These are phyloP conservation scores for Xiphophorus birchmanni DNA, from an alignment of 2,797 vertebrate genomes.

Conservation along the genomic window DNA sequence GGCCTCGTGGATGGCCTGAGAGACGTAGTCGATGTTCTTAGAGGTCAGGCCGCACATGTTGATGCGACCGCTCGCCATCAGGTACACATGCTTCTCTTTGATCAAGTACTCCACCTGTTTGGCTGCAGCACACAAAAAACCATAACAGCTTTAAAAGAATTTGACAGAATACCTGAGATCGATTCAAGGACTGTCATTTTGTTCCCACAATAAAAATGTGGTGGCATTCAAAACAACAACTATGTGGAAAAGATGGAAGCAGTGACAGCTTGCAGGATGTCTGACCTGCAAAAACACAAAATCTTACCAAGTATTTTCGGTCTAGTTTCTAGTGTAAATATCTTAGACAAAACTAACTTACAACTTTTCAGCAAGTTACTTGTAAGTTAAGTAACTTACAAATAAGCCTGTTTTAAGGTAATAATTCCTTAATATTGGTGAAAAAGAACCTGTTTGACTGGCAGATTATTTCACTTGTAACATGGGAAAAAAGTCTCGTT, in stretches of 20 bases:
- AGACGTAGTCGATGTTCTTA: slow-evolving; percentile 95
- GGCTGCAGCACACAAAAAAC: slow-evolving; percentile 76
- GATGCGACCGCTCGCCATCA: slow-evolving; percentile 96
- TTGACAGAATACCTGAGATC: not conserved
- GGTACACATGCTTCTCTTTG: slow-evolving; percentile 94
- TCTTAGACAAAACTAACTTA: not conserved
- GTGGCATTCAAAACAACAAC: not conserved
- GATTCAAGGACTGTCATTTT: no score
- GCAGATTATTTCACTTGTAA: no score
- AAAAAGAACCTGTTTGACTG: no score
- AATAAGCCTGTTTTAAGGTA: no score
- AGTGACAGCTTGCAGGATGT: not conserved
- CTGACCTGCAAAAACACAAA: no score
- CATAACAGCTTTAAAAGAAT: not conserved
- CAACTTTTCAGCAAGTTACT: no score
- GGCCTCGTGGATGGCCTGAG: slow-evolving; percentile 92
- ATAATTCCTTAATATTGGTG: no score
- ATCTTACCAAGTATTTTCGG: no score
- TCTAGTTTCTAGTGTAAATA: no score
- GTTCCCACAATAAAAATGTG: no score
- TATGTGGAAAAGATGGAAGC: not conserved
- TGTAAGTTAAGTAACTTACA: no score
- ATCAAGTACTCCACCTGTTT: slow-evolving; percentile 93
- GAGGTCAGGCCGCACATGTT: slow-evolving; percentile 97
- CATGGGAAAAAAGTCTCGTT: no score